phyloP scores from a whole-genome alignment of 2,888 invertebrate genomes.

The Eupithecia inturbata region DNA sequence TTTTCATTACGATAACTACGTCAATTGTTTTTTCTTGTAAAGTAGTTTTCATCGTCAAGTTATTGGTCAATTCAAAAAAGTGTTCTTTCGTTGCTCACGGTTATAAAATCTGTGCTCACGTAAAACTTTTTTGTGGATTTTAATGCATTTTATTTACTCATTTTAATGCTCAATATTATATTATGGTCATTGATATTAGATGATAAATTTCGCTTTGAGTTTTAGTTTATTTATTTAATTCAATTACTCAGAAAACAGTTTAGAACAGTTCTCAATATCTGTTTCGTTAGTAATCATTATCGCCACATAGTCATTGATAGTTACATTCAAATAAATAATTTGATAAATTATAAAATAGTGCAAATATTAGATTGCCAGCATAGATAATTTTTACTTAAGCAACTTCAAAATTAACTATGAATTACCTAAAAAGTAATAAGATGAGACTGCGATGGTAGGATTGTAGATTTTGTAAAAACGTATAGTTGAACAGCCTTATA shows the following conservation, averaged over 20 bases:
- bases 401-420: conserved; percentile 2
- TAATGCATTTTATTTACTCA: conserved; percentile 72
- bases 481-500: conserved; percentile 20
- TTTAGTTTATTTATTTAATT: conserved; percentile 74
- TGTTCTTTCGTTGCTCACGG: conserved; percentile 78
- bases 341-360: conserved; percentile 20
- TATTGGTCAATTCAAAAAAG: conserved; percentile 78
- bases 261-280: conserved; percentile 33
- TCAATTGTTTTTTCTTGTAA: conserved; percentile 72
- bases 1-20: conserved; percentile 59
- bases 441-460: conserved; percentile 36
- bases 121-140: conserved; percentile 58
- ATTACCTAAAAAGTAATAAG: conserved; percentile 24
- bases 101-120: too few species aligned
- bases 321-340: not conserved
- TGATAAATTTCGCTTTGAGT: conserved; percentile 65
- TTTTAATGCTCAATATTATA: conserved; percentile 81
- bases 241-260: conserved; percentile 47
- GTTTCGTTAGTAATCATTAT: conserved; percentile 13
- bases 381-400: conserved; percentile 28
- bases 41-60: conserved; percentile 67
- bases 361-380: conserved; percentile 19
- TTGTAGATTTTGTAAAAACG: conserved; percentile 35
- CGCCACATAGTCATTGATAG: conserved; percentile 4
- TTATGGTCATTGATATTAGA: conserved; percentile 79